Evolutionary conservation across 2,888 invertebrate species (phyloP).

Genomic region (Drosophila conformis): DNA sequence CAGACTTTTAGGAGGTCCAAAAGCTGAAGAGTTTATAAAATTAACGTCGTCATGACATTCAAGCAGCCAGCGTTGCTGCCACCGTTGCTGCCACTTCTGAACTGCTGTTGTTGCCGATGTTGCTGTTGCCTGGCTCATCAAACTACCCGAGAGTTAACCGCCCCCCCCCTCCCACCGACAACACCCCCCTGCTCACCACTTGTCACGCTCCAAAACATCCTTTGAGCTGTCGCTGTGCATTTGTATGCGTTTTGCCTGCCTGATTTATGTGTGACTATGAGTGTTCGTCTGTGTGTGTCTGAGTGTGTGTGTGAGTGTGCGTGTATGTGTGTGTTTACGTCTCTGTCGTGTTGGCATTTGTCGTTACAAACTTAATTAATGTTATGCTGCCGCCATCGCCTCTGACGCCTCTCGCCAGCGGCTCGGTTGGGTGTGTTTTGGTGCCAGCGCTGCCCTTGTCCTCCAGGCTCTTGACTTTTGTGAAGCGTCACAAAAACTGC

Average conservation of each 20-base stretch:
- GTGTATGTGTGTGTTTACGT: constrained; percentile 54
- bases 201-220: constrained; percentile 65
- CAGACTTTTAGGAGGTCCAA: constrained; percentile 29
- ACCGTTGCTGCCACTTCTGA: constrained; percentile 48
- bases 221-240: constrained; percentile 65
- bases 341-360: constrained; percentile 73
- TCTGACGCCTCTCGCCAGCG: constrained; percentile 27
- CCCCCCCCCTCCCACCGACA: no score
- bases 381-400: constrained; percentile 66
- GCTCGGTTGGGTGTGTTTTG: neutral
- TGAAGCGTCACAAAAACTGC: constrained; percentile 75
- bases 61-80: constrained; percentile 35
- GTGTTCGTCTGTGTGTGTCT: constrained; percentile 6
- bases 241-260: constrained; percentile 59
- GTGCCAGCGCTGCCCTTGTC: constrained; percentile 47
- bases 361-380: constrained; percentile 79
- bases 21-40: constrained; percentile 77
- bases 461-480: constrained; percentile 76
- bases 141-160: constrained; percentile 16
- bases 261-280: constrained; percentile 62
- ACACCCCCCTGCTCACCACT: constrained; percentile 21
- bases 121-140: constrained; percentile 54
- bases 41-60: constrained; percentile 78
- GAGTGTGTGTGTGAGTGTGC: constrained; percentile 8
- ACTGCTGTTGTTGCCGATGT: constrained; percentile 9